Evolutionary conservation across 2,888 invertebrate genomes (phyloP).

Genomic region (Nemoura dubitans): DNA sequence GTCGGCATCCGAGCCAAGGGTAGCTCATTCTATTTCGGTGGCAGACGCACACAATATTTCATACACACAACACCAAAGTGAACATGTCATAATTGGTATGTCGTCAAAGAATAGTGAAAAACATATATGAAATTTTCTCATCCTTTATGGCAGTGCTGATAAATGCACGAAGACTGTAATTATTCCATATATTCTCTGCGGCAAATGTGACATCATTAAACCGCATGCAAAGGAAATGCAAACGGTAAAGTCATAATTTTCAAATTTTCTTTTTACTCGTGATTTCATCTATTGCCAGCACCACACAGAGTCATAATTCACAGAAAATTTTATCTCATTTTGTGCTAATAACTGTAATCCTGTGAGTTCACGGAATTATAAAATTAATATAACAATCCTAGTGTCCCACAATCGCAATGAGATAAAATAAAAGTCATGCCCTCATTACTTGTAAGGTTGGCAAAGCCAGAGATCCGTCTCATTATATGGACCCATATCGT

Average conservation of each 20-base stretch:
- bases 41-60: not conserved
- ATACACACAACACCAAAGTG: not conserved
- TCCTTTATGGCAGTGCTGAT: not conserved
- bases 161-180: not conserved
- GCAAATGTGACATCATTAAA: not conserved
- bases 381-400: not conserved
- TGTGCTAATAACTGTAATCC: not conserved
- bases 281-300: not conserved
- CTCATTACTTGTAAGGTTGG: not conserved
- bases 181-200: not conserved
- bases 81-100: conserved; percentile 1
- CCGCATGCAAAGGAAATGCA: not conserved
- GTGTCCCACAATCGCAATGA: not conserved
- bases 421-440: not conserved
- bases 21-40: not conserved
- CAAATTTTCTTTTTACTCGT: not conserved
- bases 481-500: not conserved
- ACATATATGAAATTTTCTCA: not conserved
- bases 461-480: not conserved
- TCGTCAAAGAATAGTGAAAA: not conserved
- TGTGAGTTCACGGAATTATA: not conserved
- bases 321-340: not conserved
- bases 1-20: not conserved
- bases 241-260: not conserved
- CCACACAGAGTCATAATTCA: not conserved